A percentile compares a stretch with the other conserved stretches of the same genome.
Conservation (phyloP, 2,113 vertebrate species). For the Paramormyrops kingsleyae region DNA sequence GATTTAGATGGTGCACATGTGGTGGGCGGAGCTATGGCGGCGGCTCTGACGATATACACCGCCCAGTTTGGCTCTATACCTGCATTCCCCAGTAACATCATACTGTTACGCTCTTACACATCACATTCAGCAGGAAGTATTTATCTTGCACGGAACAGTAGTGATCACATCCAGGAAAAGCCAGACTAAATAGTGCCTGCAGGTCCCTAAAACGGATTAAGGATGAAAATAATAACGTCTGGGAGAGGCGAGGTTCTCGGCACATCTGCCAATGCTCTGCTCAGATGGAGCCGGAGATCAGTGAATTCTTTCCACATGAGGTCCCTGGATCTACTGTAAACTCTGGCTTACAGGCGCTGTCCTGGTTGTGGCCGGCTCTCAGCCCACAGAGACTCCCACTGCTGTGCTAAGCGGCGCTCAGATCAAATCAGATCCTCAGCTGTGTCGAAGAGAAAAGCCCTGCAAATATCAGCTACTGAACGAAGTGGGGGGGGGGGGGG, state of each 20-base stretch:
- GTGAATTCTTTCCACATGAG: conserved; percentile 19
- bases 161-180: neutral
- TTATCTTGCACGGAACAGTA: neutral
- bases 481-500: neutral
- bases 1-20: neutral
- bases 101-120: neutral
- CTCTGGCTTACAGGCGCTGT: neutral
- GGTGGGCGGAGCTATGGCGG: neutral
- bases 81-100: neutral
- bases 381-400: neutral
- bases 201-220: neutral
- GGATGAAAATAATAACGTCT: neutral
- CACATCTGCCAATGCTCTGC: neutral
- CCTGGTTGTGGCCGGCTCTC: neutral
- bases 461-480: neutral
- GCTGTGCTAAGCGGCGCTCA: neutral
- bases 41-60: neutral
- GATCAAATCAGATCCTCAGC: neutral
- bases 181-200: neutral
- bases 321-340: neutral
- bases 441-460: neutral
- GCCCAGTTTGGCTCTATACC: neutral
- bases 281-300: neutral
- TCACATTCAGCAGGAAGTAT: neutral
- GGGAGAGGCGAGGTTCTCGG: neutral